Evolutionary conservation across 2,113 vertebrate species (phyloP).

Genomic region (Aythya baeri): DNA sequence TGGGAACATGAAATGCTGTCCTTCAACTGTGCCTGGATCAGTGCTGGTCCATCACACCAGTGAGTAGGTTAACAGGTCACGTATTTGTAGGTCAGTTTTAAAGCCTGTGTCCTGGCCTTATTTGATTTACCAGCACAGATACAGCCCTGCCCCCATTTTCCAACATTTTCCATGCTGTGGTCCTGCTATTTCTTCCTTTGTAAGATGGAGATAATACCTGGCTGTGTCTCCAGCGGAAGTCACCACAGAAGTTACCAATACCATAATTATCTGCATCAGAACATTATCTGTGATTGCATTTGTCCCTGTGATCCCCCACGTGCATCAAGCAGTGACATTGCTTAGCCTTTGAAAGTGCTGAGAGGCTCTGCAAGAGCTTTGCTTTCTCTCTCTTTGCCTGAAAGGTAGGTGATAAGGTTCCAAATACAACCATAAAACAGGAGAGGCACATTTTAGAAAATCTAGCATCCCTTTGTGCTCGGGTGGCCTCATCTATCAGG

Average conservation of each 20-base stretch:
- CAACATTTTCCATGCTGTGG: not conserved
- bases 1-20: not conserved
- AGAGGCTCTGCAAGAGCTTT: not conserved
- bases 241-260: not conserved
- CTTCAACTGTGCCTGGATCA: not conserved
- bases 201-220: not conserved
- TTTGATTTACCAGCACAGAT: not conserved
- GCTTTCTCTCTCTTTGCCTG: not conserved
- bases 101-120: not conserved
- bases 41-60: not conserved
- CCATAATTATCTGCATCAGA: not conserved
- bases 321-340: not conserved
- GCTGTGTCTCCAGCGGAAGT: not conserved
- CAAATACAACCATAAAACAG: not conserved
- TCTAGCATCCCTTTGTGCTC: not conserved
- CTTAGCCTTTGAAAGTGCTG: not conserved
- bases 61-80: not conserved
- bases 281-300: not conserved
- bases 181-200: accelerated
- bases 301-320: not conserved
- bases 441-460: not conserved
- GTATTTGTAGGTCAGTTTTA: not conserved
- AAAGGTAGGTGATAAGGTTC: not conserved
- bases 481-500: not conserved
- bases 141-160: accelerated